Evolutionary conservation across 2,888 invertebrate species (phyloP).

Genomic region (Archaeoteleia sp.): DNA sequence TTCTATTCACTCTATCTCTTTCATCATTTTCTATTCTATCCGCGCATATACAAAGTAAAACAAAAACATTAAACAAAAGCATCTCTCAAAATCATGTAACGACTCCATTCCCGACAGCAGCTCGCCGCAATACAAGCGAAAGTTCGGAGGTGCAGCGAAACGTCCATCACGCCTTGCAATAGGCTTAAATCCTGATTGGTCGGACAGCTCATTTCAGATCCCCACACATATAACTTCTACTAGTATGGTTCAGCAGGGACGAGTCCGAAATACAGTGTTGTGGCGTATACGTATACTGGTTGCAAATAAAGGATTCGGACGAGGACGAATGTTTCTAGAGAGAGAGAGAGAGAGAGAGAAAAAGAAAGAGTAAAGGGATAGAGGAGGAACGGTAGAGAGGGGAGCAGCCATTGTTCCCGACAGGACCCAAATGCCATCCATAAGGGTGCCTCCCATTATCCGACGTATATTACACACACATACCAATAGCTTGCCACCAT

Average conservation of each 20-base stretch:
- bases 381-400: conserved; percentile 34
- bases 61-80: no score
- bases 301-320: conserved; percentile 73
- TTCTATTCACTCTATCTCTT: no score
- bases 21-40: no score
- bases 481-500: conserved; percentile 19
- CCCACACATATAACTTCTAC: conserved; percentile 51
- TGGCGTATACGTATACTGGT: conserved; percentile 45
- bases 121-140: conserved; percentile 31
- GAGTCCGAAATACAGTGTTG: conserved; percentile 16
- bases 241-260: conserved; percentile 14
- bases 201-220: conserved; percentile 64
- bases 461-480: conserved; percentile 45
- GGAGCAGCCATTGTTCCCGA: conserved; percentile 70
- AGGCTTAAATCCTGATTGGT: conserved; percentile 73
- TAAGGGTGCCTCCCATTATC: conserved; percentile 72
- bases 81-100: no score
- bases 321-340: conserved; percentile 67
- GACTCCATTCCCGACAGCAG: no score
- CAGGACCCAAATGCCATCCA: conserved; percentile 70
- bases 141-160: conserved; percentile 40
- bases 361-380: conserved; percentile 44
- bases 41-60: no score
- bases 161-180: conserved; percentile 67
- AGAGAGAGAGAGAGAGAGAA: conserved; percentile 41